Evolutionary conservation across 2,888 invertebrate genomes (phyloP).

Genomic region (Sphinx pinastri): DNA sequence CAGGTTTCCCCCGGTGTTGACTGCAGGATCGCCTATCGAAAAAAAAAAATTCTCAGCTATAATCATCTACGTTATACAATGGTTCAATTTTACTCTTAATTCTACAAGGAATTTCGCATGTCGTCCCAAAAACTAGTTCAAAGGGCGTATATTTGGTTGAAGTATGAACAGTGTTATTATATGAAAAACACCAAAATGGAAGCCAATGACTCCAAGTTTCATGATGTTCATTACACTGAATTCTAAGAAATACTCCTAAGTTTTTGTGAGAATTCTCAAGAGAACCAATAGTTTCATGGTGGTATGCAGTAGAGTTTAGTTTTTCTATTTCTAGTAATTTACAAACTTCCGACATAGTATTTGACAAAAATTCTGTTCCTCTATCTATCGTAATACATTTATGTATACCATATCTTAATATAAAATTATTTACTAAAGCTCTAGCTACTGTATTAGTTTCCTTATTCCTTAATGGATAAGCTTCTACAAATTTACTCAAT

Average conservation of each 20-base stretch:
- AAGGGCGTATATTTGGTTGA: conserved; percentile 36
- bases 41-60: conserved; percentile 34
- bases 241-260: conserved; percentile 29
- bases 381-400: no score
- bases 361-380: no score
- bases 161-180: conserved; percentile 36
- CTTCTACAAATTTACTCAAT: no score
- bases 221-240: conserved; percentile 23
- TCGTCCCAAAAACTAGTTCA: conserved; percentile 37
- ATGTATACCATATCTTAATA: no score
- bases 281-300: conserved; percentile 28
- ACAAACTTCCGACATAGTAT: no score
- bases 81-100: conserved; percentile 32
- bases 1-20: no score
- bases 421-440: no score
- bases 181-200: conserved; percentile 37
- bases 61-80: conserved; percentile 34
- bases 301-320: no score
- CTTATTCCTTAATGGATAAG: no score
- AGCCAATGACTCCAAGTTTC: conserved; percentile 34
- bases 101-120: conserved; percentile 33
- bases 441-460: no score
- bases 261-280: conserved; percentile 33
- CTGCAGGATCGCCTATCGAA: no score
- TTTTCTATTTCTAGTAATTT: no score